phyloP scores from a whole-genome alignment of 2,797 vertebrate species.

The Melanotaenia nigrans region DNA sequence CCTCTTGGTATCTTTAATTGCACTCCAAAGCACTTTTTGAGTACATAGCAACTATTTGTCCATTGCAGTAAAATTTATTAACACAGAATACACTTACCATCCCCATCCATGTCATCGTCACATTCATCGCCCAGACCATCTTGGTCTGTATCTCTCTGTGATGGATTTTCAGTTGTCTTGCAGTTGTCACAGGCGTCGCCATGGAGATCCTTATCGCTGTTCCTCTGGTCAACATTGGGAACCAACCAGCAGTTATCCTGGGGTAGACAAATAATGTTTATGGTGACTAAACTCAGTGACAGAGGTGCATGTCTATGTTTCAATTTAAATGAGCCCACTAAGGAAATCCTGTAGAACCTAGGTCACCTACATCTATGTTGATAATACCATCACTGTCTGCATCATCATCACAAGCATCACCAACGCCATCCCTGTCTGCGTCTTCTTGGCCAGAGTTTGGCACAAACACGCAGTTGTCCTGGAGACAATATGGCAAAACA shows the following conservation, averaged over 20 bases:
- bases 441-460: constrained; percentile 99
- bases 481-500: constrained; percentile 39
- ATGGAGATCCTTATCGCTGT: constrained; percentile 91
- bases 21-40: background rate
- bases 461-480: constrained; percentile 97
- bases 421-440: constrained; percentile 89
- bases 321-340: background rate
- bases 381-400: constrained; percentile 93
- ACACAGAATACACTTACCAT: constrained; percentile 80
- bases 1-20: constrained; percentile 4
- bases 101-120: constrained; percentile 97
- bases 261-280: constrained; percentile 12
- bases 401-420: constrained; percentile 94
- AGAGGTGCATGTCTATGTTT: background rate
- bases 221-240: constrained; percentile 92
- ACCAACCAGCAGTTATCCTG: constrained; percentile 96
- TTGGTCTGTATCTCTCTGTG: constrained; percentile 92
- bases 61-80: background rate
- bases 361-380: constrained; percentile 86
- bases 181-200: constrained; percentile 98
- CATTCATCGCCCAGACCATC: constrained; percentile 95
- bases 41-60: background rate
- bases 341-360: background rate
- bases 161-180: constrained; percentile 85
- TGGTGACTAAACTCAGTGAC: background rate